phyloP scores from a whole-genome alignment of 2,797 vertebrate genomes.

The Sphenodon punctatus region DNA sequence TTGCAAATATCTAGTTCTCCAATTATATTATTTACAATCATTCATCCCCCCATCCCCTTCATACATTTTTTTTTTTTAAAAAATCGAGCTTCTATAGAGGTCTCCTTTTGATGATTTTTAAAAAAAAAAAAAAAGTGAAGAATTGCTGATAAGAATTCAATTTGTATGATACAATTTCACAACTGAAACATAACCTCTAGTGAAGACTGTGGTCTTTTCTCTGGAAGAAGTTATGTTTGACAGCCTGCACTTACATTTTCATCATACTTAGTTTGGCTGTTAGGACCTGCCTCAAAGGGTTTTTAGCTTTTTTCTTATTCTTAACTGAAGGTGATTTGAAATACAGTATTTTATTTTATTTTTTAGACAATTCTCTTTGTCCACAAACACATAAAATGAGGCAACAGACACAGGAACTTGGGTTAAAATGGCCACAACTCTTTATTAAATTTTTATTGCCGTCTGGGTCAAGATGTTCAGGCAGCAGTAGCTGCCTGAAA shows the following conservation, averaged over 20 bases:
- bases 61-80: no score
- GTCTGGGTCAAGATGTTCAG: no score
- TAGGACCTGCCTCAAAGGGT: neutral
- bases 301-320: neutral
- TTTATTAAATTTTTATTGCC: no score
- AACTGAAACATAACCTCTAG: neutral
- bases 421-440: no score
- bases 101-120: neutral
- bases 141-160: neutral
- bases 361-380: neutral
- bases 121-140: constrained; percentile 8
- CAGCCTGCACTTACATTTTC: neutral
- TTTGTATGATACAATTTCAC: neutral
- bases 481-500: no score
- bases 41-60: no score
- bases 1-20: neutral
- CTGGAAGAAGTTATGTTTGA: neutral
- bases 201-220: neutral
- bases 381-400: no score
- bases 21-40: no score
- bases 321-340: constrained; percentile 8
- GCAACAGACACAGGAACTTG: no score
- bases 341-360: neutral
- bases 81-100: neutral
- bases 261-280: neutral